Percentiles rank a stretch among this genome's conserved stretches.
Conservation (phyloP, 1,140 invertebrate genomes). For the Philopotamus ludificatus region DNA sequence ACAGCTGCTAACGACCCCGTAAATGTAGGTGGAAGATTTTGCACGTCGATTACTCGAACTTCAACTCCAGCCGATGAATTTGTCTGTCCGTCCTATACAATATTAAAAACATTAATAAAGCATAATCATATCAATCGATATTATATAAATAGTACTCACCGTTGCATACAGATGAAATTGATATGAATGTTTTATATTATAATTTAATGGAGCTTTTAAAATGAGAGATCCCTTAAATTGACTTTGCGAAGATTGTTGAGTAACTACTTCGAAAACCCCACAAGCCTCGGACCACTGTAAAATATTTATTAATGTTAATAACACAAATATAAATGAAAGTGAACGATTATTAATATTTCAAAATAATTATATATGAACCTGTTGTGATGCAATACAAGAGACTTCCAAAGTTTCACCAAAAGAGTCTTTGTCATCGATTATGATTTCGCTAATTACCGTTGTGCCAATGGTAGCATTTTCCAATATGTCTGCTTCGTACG, state of each 20-base stretch:
- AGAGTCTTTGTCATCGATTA: conserved; percentile 75
- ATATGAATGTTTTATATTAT: conserved; percentile 71
- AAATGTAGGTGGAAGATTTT: conserved; percentile 81
- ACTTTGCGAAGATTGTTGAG: conserved; percentile 63
- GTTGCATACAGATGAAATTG: conserved; percentile 69
- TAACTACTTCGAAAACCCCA: conserved; percentile 67
- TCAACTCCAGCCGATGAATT: conserved; percentile 70
- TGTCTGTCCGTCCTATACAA: conserved; percentile 73
- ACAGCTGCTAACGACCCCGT: conserved; percentile 75
- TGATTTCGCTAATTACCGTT: conserved; percentile 71
- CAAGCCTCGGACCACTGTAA: conserved; percentile 68
- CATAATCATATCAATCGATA: background rate
- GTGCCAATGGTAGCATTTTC: conserved; percentile 75
- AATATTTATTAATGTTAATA: background rate
- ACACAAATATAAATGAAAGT: background rate
- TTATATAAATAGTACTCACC: conserved; percentile 54
- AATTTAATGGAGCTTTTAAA: conserved; percentile 65
- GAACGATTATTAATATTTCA: background rate
- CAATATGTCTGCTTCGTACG: conserved; percentile 75
- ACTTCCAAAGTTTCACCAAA: conserved; percentile 78
- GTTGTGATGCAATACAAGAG: conserved; percentile 58
- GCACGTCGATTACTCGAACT: conserved; percentile 77
- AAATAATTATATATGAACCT: conserved; percentile 46
- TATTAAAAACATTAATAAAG: background rate
- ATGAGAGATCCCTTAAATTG: conserved; percentile 66